phyloP scores from a whole-genome alignment of 2,888 invertebrate genomes.

The Cephus pygmeus region DNA sequence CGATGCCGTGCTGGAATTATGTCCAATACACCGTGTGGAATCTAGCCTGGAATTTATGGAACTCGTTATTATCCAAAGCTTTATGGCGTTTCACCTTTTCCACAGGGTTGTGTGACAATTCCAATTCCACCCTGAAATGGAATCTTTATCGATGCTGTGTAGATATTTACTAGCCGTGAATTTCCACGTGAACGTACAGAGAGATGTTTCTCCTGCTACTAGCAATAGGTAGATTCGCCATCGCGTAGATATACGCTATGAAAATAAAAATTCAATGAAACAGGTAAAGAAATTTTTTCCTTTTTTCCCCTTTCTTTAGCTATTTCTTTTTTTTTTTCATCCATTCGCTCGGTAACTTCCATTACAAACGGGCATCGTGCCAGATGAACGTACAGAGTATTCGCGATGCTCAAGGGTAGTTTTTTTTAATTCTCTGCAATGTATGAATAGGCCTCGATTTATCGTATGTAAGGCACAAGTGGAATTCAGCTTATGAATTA shows the following conservation, averaged over 20 bases:
- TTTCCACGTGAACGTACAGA: not conserved
- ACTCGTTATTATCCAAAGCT: not conserved
- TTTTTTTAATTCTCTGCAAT: not conserved
- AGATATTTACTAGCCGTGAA: not conserved
- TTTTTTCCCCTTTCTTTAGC: not conserved
- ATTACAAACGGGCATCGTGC: not conserved
- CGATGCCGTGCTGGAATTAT: not conserved
- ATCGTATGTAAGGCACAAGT: not conserved
- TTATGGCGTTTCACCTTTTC: not conserved
- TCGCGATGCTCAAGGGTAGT: conserved; percentile 13
- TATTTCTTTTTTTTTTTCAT: conserved; percentile 19
- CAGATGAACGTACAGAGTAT: conserved; percentile 5
- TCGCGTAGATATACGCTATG: not conserved
- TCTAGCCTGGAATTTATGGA: not conserved
- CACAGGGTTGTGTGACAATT: not conserved
- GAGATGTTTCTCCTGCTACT: too few relatives aligned
- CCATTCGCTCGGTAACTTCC: conserved; percentile 9
- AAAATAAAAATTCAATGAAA: not conserved
- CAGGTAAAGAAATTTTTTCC: conserved; percentile 9
- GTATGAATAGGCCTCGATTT: not conserved
- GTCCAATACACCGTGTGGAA: not conserved
- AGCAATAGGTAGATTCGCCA: too few relatives aligned
- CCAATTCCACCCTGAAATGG: not conserved
- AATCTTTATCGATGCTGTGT: not conserved
- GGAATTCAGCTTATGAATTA: not conserved